A percentile compares a stretch with the other conserved stretches of the same genome.
These are phyloP conservation scores for Melanaphis sacchari DNA, from an alignment of 1,140 invertebrate species.

Conservation along the genomic window DNA sequence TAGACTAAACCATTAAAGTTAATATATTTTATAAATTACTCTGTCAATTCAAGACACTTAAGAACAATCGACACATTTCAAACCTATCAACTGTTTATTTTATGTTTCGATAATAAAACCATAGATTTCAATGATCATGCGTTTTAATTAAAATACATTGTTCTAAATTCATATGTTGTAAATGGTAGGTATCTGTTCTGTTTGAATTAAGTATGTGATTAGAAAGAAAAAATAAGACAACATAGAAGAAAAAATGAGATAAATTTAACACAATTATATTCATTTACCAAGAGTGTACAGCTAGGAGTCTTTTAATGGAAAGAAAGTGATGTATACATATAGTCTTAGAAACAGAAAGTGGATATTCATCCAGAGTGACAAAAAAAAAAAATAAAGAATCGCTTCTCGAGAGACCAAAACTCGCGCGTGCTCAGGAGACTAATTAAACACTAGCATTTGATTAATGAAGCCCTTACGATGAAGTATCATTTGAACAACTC, in stretches of 20 bases:
- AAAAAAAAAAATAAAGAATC: neutral
- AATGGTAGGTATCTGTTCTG: neutral
- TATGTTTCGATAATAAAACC: neutral
- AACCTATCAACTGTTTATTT: neutral
- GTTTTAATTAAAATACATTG: neutral
- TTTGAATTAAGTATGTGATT: neutral
- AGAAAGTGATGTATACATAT: neutral
- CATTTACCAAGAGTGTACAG: neutral
- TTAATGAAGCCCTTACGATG: neutral
- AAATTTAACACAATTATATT: neutral
- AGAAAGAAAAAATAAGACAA: neutral
- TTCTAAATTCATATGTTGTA: neutral
- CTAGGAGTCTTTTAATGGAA: neutral
- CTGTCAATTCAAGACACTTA: neutral
- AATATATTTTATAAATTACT: neutral
- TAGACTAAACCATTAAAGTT: neutral
- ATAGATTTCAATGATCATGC: neutral
- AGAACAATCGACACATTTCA: neutral
- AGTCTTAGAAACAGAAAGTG: neutral
- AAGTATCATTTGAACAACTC: conserved; percentile 3
- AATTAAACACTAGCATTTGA: conserved; percentile 22
- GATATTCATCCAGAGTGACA: neutral
- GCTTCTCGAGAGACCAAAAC: neutral
- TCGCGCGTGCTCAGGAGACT: neutral
- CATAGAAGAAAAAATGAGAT: neutral